Percentiles rank a stretch among this genome's conserved stretches.
phyloP scores from a whole-genome alignment of 2,888 invertebrate species.

The Sinohyriopsis cumingii region DNA sequence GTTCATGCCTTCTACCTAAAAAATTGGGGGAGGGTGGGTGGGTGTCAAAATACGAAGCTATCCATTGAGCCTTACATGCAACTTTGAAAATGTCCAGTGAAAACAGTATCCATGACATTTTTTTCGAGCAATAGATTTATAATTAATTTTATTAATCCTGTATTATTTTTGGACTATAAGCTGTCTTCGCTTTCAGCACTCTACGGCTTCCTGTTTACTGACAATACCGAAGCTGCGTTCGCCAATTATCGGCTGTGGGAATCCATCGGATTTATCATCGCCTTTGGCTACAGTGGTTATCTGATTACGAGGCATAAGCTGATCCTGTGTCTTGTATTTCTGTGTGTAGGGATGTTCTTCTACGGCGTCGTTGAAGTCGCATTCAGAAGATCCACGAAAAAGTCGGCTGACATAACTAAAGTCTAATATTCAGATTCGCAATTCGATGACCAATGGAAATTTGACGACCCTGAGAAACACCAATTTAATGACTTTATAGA shows the following conservation, averaged over 20 bases:
- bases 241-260: constrained; percentile 95
- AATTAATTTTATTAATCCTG: not conserved
- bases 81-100: too few species aligned
- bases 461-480: too few species aligned
- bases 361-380: constrained; percentile 74
- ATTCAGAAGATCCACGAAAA: constrained; percentile 15
- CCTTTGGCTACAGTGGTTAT: constrained; percentile 86
- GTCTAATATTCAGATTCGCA: not conserved
- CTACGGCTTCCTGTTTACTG: constrained; percentile 88
- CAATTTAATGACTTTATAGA: too few species aligned
- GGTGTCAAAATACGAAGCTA: too few species aligned
- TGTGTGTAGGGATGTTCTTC: constrained; percentile 83
- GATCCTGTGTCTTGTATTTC: constrained; percentile 79
- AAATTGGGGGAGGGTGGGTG: too few species aligned
- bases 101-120: not conserved
- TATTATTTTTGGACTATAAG: not conserved
- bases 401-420: not conserved
- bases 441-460: too few species aligned
- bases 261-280: constrained; percentile 89
- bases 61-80: too few species aligned
- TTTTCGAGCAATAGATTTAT: not conserved
- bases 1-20: too few species aligned
- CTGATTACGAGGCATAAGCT: constrained; percentile 84
- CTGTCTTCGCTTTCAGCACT: constrained; percentile 71
- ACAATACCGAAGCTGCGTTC: constrained; percentile 90